Evolutionary conservation across 2,113 vertebrate species (phyloP).

Genomic region (Sinocyclocheilus maitianheensis): DNA sequence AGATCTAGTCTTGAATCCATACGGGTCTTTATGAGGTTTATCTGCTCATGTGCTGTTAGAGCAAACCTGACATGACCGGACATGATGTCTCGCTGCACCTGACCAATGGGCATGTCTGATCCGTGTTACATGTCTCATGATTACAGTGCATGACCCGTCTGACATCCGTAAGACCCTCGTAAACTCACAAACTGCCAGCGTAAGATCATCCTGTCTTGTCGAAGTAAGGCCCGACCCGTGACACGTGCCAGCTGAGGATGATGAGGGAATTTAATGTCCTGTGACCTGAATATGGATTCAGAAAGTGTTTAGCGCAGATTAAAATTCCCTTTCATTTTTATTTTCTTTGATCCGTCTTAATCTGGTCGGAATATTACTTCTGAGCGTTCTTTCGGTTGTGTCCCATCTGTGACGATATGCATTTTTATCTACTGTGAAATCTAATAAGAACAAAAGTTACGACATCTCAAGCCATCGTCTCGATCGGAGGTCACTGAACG

Average conservation of each 20-base stretch:
- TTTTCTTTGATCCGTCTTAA: slow-evolving; percentile 34
- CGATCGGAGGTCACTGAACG: neutral
- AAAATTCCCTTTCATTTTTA: slow-evolving; percentile 21
- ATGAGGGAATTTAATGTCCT: neutral
- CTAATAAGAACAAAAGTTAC: slow-evolving; percentile 1
- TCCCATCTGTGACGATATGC: too few relatives aligned
- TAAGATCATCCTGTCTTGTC: slow-evolving; percentile 11
- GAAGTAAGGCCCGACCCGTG: neutral
- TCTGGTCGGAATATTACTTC: slow-evolving; percentile 30
- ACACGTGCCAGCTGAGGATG: neutral
- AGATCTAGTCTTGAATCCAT: slow-evolving; percentile 70
- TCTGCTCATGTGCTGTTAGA: slow-evolving; percentile 1
- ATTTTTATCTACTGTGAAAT: slow-evolving; percentile 18
- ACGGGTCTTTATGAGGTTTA: slow-evolving; percentile 52
- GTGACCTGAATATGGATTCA: neutral
- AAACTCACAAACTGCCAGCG: slow-evolving; percentile 21
- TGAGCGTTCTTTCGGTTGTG: neutral
- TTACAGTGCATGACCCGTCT: neutral
- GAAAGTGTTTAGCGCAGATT: slow-evolving; percentile 30
- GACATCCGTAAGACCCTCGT: slow-evolving; percentile 8
- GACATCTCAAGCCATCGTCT: neutral
- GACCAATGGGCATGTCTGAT: slow-evolving; percentile 41
- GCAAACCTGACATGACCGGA: slow-evolving; percentile 13
- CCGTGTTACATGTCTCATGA: slow-evolving; percentile 2
- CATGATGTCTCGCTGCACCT: slow-evolving; percentile 20